Percentiles rank a stretch among this genome's conserved stretches.
Evolutionary conservation across 2,888 invertebrate species (phyloP).

Genomic region (Lepidocyrtinus sp.): DNA sequence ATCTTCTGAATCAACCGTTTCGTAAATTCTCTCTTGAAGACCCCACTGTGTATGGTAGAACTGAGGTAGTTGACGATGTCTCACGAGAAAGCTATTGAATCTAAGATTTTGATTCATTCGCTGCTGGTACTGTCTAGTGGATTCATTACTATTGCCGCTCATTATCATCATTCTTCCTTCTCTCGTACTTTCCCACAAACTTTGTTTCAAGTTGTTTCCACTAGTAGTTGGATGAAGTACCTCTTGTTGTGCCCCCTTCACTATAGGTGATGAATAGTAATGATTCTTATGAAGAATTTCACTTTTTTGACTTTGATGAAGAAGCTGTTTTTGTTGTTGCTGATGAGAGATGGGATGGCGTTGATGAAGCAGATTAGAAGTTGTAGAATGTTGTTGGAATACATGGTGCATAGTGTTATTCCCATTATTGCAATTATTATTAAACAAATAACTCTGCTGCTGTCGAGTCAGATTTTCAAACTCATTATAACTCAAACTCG

Average conservation of each 20-base stretch:
- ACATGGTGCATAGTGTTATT: slow-evolving; percentile 25
- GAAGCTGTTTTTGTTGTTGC: slow-evolving; percentile 26
- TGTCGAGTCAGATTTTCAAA: slow-evolving; percentile 54
- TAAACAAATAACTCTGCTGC: slow-evolving; percentile 25
- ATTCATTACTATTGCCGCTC: slow-evolving; percentile 6
- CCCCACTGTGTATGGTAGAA: slow-evolving; percentile 57
- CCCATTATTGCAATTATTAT: slow-evolving; percentile 32
- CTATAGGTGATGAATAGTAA: slow-evolving; percentile 67
- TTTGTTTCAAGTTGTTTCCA: slow-evolving; percentile 27
- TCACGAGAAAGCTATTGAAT: slow-evolving; percentile 53
- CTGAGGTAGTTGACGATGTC: slow-evolving; percentile 50
- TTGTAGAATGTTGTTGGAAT: slow-evolving; percentile 37
- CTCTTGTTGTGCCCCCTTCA: slow-evolving; percentile 30
- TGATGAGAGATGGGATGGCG: neutral
- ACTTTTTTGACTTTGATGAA: slow-evolving; percentile 46
- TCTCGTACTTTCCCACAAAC: slow-evolving; percentile 35
- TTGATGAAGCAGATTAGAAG: slow-evolving; percentile 30
- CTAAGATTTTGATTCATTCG: slow-evolving; percentile 43
- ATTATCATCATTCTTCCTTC: neutral
- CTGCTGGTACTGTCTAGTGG: slow-evolving; percentile 33
- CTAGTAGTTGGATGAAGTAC: slow-evolving; percentile 34
- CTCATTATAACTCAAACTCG: slow-evolving; percentile 58
- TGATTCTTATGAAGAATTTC: slow-evolving; percentile 50
- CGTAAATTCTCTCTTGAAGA: slow-evolving; percentile 68
- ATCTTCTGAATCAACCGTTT: slow-evolving; percentile 67